Evolutionary conservation across 2,797 vertebrate species (phyloP).

Genomic region (Echeneis naucrates): DNA sequence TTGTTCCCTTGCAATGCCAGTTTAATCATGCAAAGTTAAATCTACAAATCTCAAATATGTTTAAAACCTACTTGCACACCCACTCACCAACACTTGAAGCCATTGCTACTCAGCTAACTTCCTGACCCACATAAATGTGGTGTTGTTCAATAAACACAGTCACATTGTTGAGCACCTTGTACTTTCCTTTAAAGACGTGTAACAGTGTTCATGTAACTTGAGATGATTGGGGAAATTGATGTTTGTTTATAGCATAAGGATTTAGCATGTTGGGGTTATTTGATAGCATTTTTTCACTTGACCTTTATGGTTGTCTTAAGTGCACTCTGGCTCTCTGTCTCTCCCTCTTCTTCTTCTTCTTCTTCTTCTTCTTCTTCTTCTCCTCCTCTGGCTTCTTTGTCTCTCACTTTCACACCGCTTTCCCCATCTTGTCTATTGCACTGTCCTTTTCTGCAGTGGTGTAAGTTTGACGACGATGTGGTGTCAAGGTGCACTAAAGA

Average conservation of each 20-base stretch:
- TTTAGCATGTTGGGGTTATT: conserved; percentile 13
- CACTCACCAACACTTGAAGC: neutral
- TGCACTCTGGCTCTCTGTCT: conserved; percentile 24
- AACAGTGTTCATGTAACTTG: neutral
- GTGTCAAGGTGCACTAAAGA: conserved; percentile 98
- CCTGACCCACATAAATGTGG: neutral
- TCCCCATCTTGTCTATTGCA: neutral
- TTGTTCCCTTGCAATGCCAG: neutral
- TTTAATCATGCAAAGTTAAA: neutral
- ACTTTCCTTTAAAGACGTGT: neutral
- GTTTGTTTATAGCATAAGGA: neutral
- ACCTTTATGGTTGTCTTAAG: conserved; percentile 58
- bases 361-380: neutral
- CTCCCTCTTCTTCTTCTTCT: neutral
- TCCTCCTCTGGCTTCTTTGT: neutral
- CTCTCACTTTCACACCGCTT: neutral
- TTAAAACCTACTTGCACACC: neutral
- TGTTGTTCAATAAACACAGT: neutral
- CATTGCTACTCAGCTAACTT: neutral
- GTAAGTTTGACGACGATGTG: conserved; percentile 98
- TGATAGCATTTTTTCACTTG: conserved; percentile 16
- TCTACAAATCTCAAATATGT: neutral
- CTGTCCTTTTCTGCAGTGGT: conserved; percentile 87
- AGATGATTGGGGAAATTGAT: neutral
- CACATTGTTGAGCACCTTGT: conserved; percentile 16